Evolutionary conservation across 1,140 invertebrate genomes (phyloP).

Genomic region (Archivesica marissinica): DNA sequence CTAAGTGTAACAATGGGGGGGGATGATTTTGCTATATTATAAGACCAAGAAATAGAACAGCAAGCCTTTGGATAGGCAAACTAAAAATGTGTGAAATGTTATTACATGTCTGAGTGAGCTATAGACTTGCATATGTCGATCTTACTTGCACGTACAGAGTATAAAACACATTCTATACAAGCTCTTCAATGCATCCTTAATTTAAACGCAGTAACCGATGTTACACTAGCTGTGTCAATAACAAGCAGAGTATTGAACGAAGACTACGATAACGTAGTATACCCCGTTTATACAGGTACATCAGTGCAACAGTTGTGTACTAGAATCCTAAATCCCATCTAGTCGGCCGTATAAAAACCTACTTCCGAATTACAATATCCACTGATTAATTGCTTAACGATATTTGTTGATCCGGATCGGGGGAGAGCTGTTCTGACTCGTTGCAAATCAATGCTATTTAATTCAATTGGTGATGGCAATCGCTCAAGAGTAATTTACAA

Average conservation of each 20-base stretch:
- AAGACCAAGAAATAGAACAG: too few relatives aligned
- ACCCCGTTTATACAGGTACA: not conserved
- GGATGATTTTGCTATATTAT: too few relatives aligned
- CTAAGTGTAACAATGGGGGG: too few relatives aligned
- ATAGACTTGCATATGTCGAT: not conserved
- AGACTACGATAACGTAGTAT: not conserved
- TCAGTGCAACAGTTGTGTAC: not conserved
- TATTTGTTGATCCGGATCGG: not conserved
- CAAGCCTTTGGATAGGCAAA: too few relatives aligned
- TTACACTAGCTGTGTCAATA: not conserved
- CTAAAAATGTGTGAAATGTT: too few relatives aligned
- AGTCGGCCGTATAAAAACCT: constrained; percentile 34
- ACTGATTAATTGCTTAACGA: constrained; percentile 52
- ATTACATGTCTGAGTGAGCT: too few relatives aligned
- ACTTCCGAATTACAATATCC: constrained; percentile 35
- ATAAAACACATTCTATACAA: not conserved
- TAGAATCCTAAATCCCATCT: constrained; percentile 31
- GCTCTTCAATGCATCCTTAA: not conserved
- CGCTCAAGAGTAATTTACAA: not conserved
- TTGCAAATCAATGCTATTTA: constrained; percentile 20
- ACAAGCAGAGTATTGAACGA: not conserved
- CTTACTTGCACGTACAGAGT: not conserved
- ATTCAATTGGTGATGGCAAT: constrained; percentile 5
- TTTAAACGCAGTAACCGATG: not conserved
- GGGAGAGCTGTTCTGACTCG: constrained; percentile 2